Evolutionary conservation across 2,113 vertebrate genomes (phyloP).

Genomic region (Laticauda laticaudata): DNA sequence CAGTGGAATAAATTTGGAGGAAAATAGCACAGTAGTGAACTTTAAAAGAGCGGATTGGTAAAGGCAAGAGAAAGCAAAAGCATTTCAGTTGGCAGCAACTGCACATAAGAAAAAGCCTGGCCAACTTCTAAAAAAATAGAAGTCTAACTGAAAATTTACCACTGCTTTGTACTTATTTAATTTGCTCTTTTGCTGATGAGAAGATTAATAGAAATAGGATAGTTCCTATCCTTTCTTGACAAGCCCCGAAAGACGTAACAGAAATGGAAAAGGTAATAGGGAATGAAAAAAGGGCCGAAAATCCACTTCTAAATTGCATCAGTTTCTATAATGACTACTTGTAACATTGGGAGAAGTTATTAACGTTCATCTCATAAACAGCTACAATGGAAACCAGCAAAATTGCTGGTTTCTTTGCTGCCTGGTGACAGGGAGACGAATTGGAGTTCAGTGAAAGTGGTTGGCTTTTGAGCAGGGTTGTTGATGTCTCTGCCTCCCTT

Average conservation of each 20-base stretch:
- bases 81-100: not conserved
- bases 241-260: not conserved
- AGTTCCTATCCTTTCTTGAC: not conserved
- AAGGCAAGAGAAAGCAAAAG: not conserved
- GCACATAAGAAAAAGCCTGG: not conserved
- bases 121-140: not conserved
- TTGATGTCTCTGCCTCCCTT: not conserved
- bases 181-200: not conserved
- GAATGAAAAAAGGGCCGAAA: not conserved
- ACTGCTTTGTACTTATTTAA: not conserved
- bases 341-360: not conserved
- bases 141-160: not conserved
- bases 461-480: not conserved
- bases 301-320: not conserved
- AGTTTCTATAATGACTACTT: not conserved
- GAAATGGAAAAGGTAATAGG: not conserved
- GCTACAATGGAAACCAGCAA: not conserved
- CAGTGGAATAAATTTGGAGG: not conserved
- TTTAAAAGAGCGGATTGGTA: not conserved
- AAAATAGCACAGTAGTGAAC: not conserved
- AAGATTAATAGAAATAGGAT: not conserved
- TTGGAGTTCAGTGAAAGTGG: not conserved
- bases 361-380: not conserved
- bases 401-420: not conserved
- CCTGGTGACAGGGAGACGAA: not conserved